Evolutionary conservation across 1,140 invertebrate genomes (phyloP).

Genomic region (Temnothorax nylanderi): DNA sequence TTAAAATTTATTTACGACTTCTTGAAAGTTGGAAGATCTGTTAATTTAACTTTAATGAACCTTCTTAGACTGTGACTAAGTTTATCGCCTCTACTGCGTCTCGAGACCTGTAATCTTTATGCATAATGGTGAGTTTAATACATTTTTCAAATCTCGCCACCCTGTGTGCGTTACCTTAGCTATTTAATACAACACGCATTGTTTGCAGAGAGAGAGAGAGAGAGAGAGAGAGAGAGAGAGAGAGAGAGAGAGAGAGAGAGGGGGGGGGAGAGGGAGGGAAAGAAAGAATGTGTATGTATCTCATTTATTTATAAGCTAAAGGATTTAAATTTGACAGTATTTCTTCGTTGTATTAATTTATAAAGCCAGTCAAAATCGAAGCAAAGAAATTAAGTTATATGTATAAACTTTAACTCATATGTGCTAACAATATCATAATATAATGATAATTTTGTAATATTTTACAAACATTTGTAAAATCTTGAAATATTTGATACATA

Average conservation of each 20-base stretch:
- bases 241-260: neutral
- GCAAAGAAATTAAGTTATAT: neutral
- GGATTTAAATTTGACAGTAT: neutral
- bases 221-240: neutral
- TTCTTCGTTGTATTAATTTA: neutral
- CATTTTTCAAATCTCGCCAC: slow-evolving; percentile 7
- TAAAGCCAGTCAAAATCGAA: neutral
- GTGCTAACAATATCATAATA: neutral
- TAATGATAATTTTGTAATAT: slow-evolving; percentile 5
- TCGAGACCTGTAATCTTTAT: slow-evolving; percentile 39
- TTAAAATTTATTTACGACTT: slow-evolving; percentile 42
- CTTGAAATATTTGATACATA: neutral
- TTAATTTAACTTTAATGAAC: slow-evolving; percentile 43
- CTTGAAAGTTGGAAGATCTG: neutral
- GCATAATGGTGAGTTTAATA: slow-evolving; percentile 36
- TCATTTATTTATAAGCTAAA: neutral
- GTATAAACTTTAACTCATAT: neutral
- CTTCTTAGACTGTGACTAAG: slow-evolving; percentile 16
- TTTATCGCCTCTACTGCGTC: slow-evolving; percentile 21
- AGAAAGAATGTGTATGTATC: neutral
- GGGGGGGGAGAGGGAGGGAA: too few species aligned
- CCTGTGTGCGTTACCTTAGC: neutral
- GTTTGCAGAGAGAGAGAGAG: neutral
- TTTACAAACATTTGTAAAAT: neutral
- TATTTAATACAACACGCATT: neutral